Percentiles rank a stretch among this genome's conserved stretches.
Evolutionary conservation across 1,140 invertebrate species (phyloP).

Genomic region (Glossosoma conforme): DNA sequence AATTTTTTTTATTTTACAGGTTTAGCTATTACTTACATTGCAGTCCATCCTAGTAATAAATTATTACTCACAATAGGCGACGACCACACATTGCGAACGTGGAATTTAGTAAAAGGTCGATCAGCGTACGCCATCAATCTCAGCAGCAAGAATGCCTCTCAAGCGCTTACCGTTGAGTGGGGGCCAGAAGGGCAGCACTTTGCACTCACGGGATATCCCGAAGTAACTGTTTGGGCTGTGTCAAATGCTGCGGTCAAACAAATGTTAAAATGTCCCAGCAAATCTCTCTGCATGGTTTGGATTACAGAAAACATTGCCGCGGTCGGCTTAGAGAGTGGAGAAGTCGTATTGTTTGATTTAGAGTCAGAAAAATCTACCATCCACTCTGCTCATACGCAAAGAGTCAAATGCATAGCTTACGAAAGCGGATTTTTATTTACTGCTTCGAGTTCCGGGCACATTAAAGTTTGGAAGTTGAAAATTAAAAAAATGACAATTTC

Average conservation of each 20-base stretch:
- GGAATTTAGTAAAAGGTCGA: constrained; percentile 91
- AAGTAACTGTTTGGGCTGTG: constrained; percentile 72
- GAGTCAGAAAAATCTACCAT: constrained; percentile 45
- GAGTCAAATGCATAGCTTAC: constrained; percentile 63
- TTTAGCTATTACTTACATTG: constrained; percentile 60
- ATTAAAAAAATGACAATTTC: constrained; percentile 46
- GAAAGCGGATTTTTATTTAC: constrained; percentile 53
- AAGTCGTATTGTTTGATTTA: constrained; percentile 59
- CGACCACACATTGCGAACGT: constrained; percentile 80
- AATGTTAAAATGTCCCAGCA: constrained; percentile 54
- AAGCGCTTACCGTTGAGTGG: constrained; percentile 56
- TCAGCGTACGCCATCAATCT: constrained; percentile 85
- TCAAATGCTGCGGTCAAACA: constrained; percentile 62
- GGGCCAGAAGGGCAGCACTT: constrained; percentile 67
- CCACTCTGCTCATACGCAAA: constrained; percentile 56
- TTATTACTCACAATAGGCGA: constrained; percentile 79
- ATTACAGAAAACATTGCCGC: constrained; percentile 56
- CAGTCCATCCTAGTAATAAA: constrained; percentile 86
- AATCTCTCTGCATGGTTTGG: constrained; percentile 61
- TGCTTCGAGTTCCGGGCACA: constrained; percentile 68
- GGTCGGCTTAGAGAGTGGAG: constrained; percentile 67
- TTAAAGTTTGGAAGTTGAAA: constrained; percentile 68
- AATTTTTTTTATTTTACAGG: constrained; percentile 39
- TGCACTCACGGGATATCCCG: constrained; percentile 62
- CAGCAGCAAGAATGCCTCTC: constrained; percentile 54